phyloP scores from a whole-genome alignment of 1,140 invertebrate species.

The Bilobella aurantiaca region DNA sequence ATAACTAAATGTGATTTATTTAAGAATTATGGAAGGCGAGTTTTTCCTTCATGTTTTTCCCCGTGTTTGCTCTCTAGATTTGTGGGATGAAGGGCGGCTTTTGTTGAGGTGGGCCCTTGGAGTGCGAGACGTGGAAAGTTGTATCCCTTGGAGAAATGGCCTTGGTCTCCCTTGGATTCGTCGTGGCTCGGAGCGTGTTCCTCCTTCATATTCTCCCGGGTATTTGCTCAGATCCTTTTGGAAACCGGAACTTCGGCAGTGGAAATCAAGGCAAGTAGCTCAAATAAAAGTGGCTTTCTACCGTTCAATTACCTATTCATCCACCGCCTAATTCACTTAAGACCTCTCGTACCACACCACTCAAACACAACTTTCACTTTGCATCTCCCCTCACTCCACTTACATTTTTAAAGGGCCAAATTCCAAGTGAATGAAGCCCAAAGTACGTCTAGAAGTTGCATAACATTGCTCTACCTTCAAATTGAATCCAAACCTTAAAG shows the following conservation, averaged over 20 bases:
- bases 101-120: not conserved
- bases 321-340: not conserved
- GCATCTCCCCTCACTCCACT: not conserved
- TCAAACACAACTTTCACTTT: not conserved
- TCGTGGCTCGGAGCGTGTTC: not conserved
- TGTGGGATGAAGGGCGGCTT: not conserved
- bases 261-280: conserved; percentile 6
- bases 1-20: no score
- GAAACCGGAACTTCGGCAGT: conserved; percentile 19
- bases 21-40: no score
- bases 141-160: not conserved
- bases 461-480: no score
- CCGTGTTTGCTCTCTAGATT: not conserved
- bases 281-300: not conserved
- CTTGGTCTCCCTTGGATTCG: not conserved
- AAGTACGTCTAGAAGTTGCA: no score
- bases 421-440: no score
- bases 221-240: conserved; percentile 19
- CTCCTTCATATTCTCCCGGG: conserved; percentile 9
- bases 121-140: not conserved
- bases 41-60: conserved; percentile 5
- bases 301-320: conserved; percentile 3
- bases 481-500: no score
- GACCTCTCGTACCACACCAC: not conserved
- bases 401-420: no score